These are phyloP conservation scores for Eupithecia dodoneata DNA, from an alignment of 2,888 invertebrate genomes.

Conservation along the genomic window DNA sequence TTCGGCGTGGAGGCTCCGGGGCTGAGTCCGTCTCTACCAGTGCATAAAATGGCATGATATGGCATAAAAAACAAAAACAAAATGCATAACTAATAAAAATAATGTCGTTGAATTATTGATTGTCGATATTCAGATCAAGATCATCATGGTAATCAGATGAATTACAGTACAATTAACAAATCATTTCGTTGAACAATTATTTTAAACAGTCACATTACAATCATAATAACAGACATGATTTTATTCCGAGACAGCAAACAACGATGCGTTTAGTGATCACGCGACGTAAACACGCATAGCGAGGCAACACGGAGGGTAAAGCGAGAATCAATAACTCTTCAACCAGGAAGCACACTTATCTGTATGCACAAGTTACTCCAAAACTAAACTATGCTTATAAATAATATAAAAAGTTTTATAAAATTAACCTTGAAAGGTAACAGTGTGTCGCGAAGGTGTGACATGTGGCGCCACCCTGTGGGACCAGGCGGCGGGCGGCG, in stretches of 20 bases:
- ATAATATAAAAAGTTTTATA: constrained; percentile 50
- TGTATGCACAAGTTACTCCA: constrained; percentile 67
- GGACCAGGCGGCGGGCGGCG: constrained; percentile 77
- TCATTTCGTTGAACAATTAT: constrained; percentile 32
- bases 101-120: constrained; percentile 46
- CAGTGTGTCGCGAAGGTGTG: constrained; percentile 86
- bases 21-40: constrained; percentile 85
- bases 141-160: constrained; percentile 12
- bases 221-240: constrained; percentile 44
- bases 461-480: constrained; percentile 74
- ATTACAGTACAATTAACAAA: constrained; percentile 26
- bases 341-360: constrained; percentile 47
- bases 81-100: constrained; percentile 46
- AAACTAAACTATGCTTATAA: constrained; percentile 64
- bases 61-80: constrained; percentile 58
- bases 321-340: constrained; percentile 68
- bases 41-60: constrained; percentile 68
- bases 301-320: constrained; percentile 50
- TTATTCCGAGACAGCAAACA: constrained; percentile 45
- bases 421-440: constrained; percentile 89
- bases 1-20: constrained; percentile 87
- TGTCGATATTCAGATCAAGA: constrained; percentile 23
- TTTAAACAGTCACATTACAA: constrained; percentile 36
- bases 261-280: constrained; percentile 50
- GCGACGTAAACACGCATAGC: constrained; percentile 58